Evolutionary conservation across 2,888 invertebrate species (phyloP), one percentile per base, ranked within the genome.

Genomic region (Polyploca ridens): DNA sequence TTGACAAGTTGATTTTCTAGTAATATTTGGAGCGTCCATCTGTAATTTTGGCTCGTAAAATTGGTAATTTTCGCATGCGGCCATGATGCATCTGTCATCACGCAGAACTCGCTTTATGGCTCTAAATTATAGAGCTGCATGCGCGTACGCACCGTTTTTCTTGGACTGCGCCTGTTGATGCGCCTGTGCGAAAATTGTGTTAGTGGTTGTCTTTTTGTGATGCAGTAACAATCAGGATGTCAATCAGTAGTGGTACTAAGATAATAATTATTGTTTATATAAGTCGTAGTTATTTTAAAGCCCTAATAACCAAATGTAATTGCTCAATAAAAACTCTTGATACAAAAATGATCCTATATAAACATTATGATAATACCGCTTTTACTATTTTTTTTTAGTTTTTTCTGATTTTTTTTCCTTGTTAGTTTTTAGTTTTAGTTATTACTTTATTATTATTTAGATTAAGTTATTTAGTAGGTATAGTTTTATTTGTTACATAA

Each of bases 21-120:
- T 19, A 4, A 10, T n/a, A 54, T 54, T 54, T 54, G 54, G 16
- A 8, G 46, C 46, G 69, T 69, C 62, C 73, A 73, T 73, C 71
- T 82, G 79, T 81, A 86, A 86, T 86, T 86, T 86, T 49, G 77
- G 77, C 72, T 84, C 84, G 78, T 86, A 86, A 86, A 85, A 85
- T 82, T 74, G 74, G 80, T 78, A 81, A 84, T 86, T 84, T 81
- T 77, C 72, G 75, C 77, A 73, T 73, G 71, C 69, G 70, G 72
- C 68, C 68, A 74, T 77, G 76, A 74, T 80, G 83, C 76, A 81
- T 83, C 88, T 88, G 89, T 89, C 88, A 87, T 90, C 89, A 87
- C 76, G 77, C 69, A 69, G 74, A 70, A 72, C 71, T 74, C 71
- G 76, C 76, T 87, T 89, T 86, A 86, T 84, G 81, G 79, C 79